phyloP scores from a whole-genome alignment of 2,888 invertebrate species.

The Alsophila aescularia region DNA sequence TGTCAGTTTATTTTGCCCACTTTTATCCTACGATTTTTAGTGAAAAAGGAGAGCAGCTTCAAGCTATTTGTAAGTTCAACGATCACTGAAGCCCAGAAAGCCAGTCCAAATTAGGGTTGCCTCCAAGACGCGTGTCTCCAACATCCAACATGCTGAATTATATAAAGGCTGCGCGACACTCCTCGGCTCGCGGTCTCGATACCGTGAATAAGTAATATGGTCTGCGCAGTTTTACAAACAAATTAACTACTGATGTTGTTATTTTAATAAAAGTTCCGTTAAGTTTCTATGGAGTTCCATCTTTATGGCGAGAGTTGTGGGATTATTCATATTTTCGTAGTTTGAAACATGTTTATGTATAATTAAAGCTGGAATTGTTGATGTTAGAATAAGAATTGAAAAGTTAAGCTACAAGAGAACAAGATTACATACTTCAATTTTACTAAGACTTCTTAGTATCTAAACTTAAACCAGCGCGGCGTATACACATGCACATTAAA shows the following conservation, averaged over 20 bases:
- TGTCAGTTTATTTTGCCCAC: too few species aligned
- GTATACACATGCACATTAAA: too few species aligned
- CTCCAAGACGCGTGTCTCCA: constrained; percentile 38
- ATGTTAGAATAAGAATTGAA: too few species aligned
- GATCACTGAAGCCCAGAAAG: constrained; percentile 5
- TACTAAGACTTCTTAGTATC: too few species aligned
- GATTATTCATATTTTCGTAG: constrained; percentile 51
- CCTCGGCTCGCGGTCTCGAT: constrained; percentile 64
- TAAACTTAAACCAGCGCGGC: too few species aligned
- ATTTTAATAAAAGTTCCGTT: constrained; percentile 81
- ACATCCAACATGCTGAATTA: constrained; percentile 66
- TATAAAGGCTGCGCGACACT: constrained; percentile 67
- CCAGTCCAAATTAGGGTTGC: too few species aligned
- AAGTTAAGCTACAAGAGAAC: too few species aligned
- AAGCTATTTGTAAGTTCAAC: background rate
- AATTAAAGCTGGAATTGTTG: background rate
- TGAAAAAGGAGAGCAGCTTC: too few species aligned
- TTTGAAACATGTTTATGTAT: background rate
- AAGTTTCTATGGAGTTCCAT: constrained; percentile 70
- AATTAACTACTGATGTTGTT: constrained; percentile 82
- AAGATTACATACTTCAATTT: too few species aligned
- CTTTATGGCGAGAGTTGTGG: constrained; percentile 73
- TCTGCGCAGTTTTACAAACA: constrained; percentile 83
- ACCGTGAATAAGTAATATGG: constrained; percentile 80
- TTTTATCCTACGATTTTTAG: too few species aligned